Evolutionary conservation across 2,888 invertebrate genomes (phyloP).

Genomic region (Ctena decussata): DNA sequence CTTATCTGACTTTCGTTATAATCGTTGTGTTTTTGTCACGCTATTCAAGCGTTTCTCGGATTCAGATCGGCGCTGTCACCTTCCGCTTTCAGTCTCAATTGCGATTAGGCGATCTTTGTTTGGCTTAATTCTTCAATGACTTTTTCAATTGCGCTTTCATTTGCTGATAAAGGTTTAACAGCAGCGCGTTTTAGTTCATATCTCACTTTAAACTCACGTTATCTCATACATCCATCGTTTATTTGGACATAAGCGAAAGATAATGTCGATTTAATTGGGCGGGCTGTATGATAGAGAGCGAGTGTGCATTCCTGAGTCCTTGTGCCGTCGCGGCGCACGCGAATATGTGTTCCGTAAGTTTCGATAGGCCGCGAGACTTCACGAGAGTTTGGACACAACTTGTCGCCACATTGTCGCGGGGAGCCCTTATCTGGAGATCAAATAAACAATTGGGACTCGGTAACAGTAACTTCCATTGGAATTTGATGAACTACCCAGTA

Average conservation of each 20-base stretch:
- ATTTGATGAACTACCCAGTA: conserved; percentile 64
- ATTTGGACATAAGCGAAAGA: conserved; percentile 47
- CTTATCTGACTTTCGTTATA: conserved; percentile 30
- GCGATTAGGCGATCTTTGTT: conserved; percentile 26
- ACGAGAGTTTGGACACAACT: conserved; percentile 47
- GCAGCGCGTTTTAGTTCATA: conserved; percentile 7
- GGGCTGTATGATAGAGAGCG: conserved; percentile 40
- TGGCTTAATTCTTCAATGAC: conserved; percentile 16
- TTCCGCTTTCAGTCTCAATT: conserved; percentile 29
- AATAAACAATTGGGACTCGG: conserved; percentile 7
- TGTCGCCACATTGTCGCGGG: conserved; percentile 63
- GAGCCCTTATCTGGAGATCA: conserved; percentile 10
- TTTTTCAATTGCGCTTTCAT: conserved; percentile 37
- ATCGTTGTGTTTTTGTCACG: conserved; percentile 50
- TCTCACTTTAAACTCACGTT: conserved; percentile 50
- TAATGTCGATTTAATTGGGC: conserved; percentile 62
- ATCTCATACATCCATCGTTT: conserved; percentile 55
- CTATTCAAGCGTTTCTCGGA: conserved; percentile 46
- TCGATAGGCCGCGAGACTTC: conserved; percentile 52
- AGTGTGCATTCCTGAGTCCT: conserved; percentile 54
- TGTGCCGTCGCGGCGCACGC: conserved; percentile 44
- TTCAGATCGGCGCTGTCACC: neutral
- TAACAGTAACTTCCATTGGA: conserved; percentile 49
- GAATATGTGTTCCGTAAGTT: conserved; percentile 62
- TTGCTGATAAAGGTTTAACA: conserved; percentile 32